Evolutionary conservation across 1,140 invertebrate species (phyloP).

Genomic region (Drosophila kepulauana): DNA sequence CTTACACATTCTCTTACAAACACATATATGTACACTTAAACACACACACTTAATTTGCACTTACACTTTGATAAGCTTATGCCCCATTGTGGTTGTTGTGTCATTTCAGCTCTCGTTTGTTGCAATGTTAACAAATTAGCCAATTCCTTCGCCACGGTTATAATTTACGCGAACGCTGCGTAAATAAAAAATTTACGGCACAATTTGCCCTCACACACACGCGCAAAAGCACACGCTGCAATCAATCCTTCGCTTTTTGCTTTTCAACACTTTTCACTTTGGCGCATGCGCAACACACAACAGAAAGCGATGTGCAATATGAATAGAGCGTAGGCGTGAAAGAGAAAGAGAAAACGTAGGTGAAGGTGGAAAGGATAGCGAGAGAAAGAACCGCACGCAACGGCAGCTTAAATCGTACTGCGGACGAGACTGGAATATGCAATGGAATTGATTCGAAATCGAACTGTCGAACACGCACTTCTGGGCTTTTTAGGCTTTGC

Average conservation of each 20-base stretch:
- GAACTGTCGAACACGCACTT: constrained; percentile 44
- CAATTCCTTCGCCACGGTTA: constrained; percentile 74
- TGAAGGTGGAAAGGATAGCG: not conserved
- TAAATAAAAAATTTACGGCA: constrained; percentile 26
- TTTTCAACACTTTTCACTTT: constrained; percentile 50
- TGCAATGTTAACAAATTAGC: constrained; percentile 65
- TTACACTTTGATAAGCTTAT: constrained; percentile 81
- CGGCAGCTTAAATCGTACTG: constrained; percentile 45
- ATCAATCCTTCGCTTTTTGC: not conserved
- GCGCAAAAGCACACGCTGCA: constrained; percentile 14
- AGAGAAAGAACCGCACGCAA: constrained; percentile 51
- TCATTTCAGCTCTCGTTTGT: constrained; percentile 65
- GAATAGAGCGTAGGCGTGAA: constrained; percentile 5
- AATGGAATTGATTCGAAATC: constrained; percentile 25
- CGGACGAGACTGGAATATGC: constrained; percentile 38
- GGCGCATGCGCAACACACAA: constrained; percentile 36
- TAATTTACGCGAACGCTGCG: constrained; percentile 17
- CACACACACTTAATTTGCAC: constrained; percentile 40
- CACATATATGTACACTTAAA: constrained; percentile 50
- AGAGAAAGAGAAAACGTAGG: not conserved
- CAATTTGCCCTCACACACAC: constrained; percentile 10
- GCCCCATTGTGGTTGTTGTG: constrained; percentile 83
- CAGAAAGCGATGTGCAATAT: constrained; percentile 14
- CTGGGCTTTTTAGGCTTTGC: constrained; percentile 3
- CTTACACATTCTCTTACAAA: constrained; percentile 41